Evolutionary conservation across 2,797 vertebrate species (phyloP).

Genomic region (Pipistrellus nathusii): DNA sequence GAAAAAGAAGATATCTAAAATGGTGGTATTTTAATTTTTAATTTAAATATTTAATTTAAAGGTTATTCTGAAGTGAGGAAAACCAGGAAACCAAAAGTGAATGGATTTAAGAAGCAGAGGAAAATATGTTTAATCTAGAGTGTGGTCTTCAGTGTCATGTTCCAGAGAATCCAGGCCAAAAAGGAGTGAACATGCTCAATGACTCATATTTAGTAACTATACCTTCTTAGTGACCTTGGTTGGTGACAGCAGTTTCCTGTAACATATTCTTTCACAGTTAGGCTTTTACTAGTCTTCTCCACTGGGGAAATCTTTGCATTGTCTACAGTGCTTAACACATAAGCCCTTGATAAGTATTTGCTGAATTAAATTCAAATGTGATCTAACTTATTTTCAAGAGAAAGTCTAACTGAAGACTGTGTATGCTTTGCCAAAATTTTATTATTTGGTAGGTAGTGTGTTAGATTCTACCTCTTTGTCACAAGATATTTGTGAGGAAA

Average conservation of each 20-base stretch:
- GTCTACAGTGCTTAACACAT: not conserved
- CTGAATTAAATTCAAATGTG: slow-evolving; percentile 10
- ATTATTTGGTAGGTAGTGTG: not conserved
- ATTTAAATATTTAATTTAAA: not conserved
- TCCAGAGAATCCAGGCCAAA: not conserved
- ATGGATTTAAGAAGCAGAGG: not conserved
- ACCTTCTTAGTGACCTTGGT: not conserved
- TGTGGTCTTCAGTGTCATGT: not conserved
- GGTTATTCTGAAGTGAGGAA: not conserved
- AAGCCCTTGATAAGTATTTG: not conserved
- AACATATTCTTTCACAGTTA: not conserved
- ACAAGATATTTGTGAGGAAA: not conserved
- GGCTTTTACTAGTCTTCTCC: not conserved
- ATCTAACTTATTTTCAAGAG: not conserved
- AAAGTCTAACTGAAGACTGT: not conserved
- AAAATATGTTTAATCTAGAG: not conserved
- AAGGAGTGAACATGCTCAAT: not conserved
- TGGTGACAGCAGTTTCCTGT: not conserved
- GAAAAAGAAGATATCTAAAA: not conserved
- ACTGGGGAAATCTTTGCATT: not conserved
- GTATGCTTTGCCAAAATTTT: not conserved
- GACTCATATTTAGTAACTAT: not conserved
- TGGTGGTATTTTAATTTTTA: not conserved
- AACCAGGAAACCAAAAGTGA: not conserved
- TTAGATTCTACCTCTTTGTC: not conserved